phyloP scores from a whole-genome alignment of 2,113 vertebrate genomes.

The Oxyruncus cristatus region DNA sequence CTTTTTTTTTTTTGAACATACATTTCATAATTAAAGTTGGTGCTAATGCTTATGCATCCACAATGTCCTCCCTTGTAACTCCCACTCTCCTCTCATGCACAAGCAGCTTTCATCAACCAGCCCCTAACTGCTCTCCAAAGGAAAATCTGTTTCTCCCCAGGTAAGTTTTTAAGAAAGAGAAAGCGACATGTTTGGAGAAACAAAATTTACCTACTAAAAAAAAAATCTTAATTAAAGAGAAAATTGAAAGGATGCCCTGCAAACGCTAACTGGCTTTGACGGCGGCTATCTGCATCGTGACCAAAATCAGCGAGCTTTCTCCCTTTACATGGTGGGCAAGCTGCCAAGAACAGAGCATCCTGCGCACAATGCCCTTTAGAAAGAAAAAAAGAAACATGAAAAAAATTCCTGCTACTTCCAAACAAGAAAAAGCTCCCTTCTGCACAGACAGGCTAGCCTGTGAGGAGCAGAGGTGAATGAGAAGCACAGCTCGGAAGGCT shows the following conservation, averaged over 20 bases:
- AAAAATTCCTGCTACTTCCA: neutral
- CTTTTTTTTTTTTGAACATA: neutral
- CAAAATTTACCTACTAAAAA: neutral
- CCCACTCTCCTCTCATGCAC: neutral
- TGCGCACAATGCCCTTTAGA: neutral
- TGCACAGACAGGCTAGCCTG: neutral
- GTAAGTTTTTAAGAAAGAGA: neutral
- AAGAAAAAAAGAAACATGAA: neutral
- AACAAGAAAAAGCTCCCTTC: neutral
- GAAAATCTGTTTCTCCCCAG: neutral
- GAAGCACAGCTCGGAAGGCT: neutral
- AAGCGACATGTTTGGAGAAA: neutral
- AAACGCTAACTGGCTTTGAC: neutral
- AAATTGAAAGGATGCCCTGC: neutral
- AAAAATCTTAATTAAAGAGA: neutral
- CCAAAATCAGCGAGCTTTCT: neutral
- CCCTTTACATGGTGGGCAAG: neutral
- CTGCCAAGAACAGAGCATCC: constrained; percentile 19
- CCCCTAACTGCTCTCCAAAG: neutral
- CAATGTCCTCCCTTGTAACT: neutral
- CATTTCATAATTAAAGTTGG: neutral
- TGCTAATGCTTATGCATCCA: neutral
- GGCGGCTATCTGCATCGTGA: neutral
- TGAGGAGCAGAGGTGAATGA: neutral
- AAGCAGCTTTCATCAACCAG: neutral